Percentiles rank a stretch among this genome's conserved stretches.
These are phyloP conservation scores for Eubasilissa regina DNA, from an alignment of 1,140 invertebrate genomes.

Conservation along the genomic window DNA sequence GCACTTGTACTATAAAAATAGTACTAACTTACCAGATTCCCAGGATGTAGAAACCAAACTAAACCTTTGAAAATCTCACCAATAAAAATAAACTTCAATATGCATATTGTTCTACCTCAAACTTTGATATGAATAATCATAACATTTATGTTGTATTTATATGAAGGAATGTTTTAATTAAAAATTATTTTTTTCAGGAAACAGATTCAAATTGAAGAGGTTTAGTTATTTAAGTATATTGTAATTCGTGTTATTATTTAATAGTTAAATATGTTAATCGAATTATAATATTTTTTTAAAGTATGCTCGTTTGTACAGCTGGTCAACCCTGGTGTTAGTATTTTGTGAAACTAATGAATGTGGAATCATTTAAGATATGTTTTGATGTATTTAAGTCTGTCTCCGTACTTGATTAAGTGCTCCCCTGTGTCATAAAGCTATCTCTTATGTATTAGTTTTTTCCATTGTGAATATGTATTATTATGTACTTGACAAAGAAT, in stretches of 20 bases:
- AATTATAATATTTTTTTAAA: conserved; percentile 15
- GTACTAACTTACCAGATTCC: too few species aligned
- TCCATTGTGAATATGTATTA: conserved; percentile 29
- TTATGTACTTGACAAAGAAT: conserved; percentile 32
- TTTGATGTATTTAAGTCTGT: conserved; percentile 4
- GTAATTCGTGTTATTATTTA: conserved; percentile 10
- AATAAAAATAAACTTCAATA: neutral
- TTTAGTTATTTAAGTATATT: neutral
- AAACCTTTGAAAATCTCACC: neutral
- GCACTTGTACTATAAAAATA: too few species aligned
- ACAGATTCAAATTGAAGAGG: conserved; percentile 56
- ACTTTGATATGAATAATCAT: neutral
- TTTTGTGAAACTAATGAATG: conserved; percentile 8
- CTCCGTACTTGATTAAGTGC: neutral
- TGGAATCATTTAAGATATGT: neutral
- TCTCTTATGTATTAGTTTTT: conserved; percentile 12
- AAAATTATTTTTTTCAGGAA: conserved; percentile 53
- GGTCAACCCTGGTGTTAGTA: neutral
- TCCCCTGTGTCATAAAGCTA: conserved; percentile 10
- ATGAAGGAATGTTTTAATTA: neutral
- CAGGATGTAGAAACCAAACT: neutral
- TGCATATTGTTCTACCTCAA: neutral
- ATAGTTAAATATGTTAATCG: conserved; percentile 18
- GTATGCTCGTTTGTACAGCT: conserved; percentile 8
- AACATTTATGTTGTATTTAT: neutral